phyloP scores from a whole-genome alignment of 2,113 vertebrate species.

The Prunella fulvescens region DNA sequence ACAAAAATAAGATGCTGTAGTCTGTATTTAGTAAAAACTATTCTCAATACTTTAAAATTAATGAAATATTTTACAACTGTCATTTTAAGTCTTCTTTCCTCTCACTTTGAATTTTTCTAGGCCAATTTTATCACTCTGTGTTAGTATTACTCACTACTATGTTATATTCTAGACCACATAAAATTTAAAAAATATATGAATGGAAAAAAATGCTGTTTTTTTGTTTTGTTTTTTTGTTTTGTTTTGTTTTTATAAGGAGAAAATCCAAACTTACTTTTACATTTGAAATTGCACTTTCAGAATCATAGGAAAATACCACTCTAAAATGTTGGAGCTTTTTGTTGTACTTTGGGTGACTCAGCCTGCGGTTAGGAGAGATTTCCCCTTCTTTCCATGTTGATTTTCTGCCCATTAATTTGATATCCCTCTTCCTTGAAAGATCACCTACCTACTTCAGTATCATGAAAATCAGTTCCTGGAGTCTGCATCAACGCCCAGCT shows the following conservation, averaged over 20 bases:
- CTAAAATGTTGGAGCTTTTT: background rate
- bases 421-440: background rate
- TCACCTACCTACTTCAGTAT: background rate
- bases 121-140: background rate
- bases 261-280: background rate
- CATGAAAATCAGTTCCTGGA: background rate
- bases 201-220: background rate
- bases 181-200: background rate
- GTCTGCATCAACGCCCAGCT: background rate
- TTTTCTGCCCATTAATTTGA: background rate
- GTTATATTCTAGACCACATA: background rate
- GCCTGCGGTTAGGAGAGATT: background rate
- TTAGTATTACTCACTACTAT: background rate
- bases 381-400: background rate
- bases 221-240: background rate
- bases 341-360: background rate
- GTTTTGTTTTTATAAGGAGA: background rate
- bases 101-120: background rate
- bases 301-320: background rate
- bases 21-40: background rate
- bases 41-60: background rate
- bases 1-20: background rate
- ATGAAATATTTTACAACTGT: background rate
- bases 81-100: background rate
- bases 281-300: background rate